Evolutionary conservation across 2,888 invertebrate species (phyloP).

Genomic region (Leucophora obtusa): DNA sequence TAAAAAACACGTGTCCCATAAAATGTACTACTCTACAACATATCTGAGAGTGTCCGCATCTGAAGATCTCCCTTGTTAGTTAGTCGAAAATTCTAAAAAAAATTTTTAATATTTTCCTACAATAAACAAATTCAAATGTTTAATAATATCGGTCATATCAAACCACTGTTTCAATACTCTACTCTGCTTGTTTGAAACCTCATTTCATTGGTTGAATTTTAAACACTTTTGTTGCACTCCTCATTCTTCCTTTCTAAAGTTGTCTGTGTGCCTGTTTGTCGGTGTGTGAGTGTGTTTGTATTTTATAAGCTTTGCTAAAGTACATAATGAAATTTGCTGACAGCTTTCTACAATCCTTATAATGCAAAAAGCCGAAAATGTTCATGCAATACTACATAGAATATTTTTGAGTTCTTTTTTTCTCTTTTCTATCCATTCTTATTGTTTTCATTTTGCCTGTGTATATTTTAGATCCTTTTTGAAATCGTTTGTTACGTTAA

Average conservation of each 20-base stretch:
- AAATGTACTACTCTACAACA: too few species aligned
- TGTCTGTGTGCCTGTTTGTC: neutral
- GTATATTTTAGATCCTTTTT: constrained; percentile 20
- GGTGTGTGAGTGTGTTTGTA: constrained; percentile 10
- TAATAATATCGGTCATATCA: neutral
- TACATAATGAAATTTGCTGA: constrained; percentile 60
- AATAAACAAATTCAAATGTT: too few species aligned
- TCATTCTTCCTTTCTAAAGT: neutral
- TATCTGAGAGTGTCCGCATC: too few species aligned
- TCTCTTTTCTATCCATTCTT: neutral
- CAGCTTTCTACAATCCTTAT: constrained; percentile 56
- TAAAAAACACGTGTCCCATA: too few species aligned
- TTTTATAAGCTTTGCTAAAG: constrained; percentile 52
- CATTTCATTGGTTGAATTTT: constrained; percentile 50
- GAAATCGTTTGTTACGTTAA: constrained; percentile 36
- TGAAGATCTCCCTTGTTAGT: too few species aligned
- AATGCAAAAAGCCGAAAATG: constrained; percentile 52
- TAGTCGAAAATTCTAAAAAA: too few species aligned
- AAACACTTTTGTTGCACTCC: constrained; percentile 36
- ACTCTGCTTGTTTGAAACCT: constrained; percentile 29
- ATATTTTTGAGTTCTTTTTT: constrained; percentile 10
- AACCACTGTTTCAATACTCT: neutral
- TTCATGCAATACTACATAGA: constrained; percentile 29
- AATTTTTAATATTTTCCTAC: too few species aligned
- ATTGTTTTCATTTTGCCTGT: constrained; percentile 3